Conservation (phyloP, 1,140 invertebrate genomes). For the Atta colombica region DNA sequence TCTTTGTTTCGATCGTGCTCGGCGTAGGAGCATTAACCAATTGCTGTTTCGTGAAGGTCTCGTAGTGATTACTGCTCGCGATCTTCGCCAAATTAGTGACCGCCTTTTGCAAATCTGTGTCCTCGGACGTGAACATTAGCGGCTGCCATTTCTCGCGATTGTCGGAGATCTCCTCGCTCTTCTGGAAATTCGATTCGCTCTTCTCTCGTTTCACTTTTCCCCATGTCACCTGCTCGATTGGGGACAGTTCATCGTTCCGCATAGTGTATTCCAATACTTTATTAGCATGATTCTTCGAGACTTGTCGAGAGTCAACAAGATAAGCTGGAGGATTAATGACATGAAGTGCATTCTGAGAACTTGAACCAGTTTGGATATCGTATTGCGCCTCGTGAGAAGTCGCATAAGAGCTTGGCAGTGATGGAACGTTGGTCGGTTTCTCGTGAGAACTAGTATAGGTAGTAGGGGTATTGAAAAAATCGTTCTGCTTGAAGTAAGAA, state of each 20-base stretch:
- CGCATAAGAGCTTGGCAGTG: not conserved
- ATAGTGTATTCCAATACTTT: not conserved
- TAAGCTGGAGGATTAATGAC: slow-evolving; percentile 31
- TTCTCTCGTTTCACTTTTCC: slow-evolving; percentile 30
- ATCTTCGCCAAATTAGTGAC: not conserved
- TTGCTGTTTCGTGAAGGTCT: not conserved
- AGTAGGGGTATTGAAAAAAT: not conserved
- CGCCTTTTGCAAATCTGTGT: slow-evolving; percentile 3
- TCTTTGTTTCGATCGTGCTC: not conserved
- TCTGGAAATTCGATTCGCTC: not conserved
- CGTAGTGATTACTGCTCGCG: not conserved
- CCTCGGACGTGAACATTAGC: not conserved
- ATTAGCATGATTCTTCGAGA: not conserved
- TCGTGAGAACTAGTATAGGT: not conserved
- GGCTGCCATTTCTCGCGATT: slow-evolving; percentile 23
- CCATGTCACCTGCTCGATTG: not conserved
- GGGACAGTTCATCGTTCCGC: not conserved
- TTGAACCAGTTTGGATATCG: not conserved
- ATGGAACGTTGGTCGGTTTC: not conserved
- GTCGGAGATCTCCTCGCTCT: not conserved
- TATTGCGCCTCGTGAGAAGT: not conserved
- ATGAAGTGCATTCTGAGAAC: slow-evolving; percentile 22
- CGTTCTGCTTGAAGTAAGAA: slow-evolving; percentile 18
- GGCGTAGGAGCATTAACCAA: not conserved
- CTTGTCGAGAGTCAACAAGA: not conserved